A percentile compares a stretch with the other conserved stretches of the same genome.
Conservation (phyloP, 2,888 invertebrate species). For the Boloria selene region DNA sequence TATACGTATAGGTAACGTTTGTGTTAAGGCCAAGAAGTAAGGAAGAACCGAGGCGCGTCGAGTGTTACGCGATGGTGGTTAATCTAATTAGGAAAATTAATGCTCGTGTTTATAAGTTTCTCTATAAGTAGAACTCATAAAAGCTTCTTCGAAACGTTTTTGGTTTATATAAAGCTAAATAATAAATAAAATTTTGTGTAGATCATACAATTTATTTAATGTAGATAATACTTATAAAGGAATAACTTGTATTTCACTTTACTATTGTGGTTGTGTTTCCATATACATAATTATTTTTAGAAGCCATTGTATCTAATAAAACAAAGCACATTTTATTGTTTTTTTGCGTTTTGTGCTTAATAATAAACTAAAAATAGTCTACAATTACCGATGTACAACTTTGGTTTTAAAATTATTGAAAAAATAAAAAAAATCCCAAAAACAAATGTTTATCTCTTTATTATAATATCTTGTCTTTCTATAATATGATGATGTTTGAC, state of each 20-base stretch:
- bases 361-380: constrained; percentile 28
- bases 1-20: constrained; percentile 33
- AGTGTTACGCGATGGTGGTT: constrained; percentile 68
- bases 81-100: constrained; percentile 70
- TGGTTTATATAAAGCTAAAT: constrained; percentile 8
- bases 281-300: background rate
- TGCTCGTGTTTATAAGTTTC: constrained; percentile 60
- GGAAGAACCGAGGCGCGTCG: constrained; percentile 51
- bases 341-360: constrained; percentile 20
- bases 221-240: constrained; percentile 6
- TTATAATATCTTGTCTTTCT: background rate
- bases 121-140: constrained; percentile 42
- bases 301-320: background rate
- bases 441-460: constrained; percentile 21
- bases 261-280: background rate
- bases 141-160: constrained; percentile 32
- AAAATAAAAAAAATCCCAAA: constrained; percentile 29
- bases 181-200: constrained; percentile 2
- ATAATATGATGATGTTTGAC: no score
- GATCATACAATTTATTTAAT: constrained; percentile 5
- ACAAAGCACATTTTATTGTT: constrained; percentile 8
- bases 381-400: constrained; percentile 32
- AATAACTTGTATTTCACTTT: background rate
- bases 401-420: constrained; percentile 36
- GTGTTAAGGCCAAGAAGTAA: constrained; percentile 36